These are phyloP conservation scores for Kuschelorhynchus macadamiae DNA, from an alignment of 2,888 invertebrate species.

Conservation along the genomic window DNA sequence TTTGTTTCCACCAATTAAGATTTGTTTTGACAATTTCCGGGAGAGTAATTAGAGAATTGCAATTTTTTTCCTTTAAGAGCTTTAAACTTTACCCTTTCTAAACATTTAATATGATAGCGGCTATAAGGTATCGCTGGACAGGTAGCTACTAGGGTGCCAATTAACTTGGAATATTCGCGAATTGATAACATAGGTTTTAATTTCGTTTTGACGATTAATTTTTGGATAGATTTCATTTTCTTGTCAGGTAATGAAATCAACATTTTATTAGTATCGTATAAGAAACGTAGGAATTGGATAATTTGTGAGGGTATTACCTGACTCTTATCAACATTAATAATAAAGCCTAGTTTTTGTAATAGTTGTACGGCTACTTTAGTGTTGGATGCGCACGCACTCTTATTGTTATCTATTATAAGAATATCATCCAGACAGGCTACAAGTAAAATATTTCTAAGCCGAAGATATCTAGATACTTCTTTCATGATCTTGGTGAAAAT, in stretches of 20 bases:
- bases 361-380: not conserved
- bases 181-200: not conserved
- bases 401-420: not conserved
- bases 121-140: slow-evolving; percentile 59
- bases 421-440: slow-evolving; percentile 2
- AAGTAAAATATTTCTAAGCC: not conserved
- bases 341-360: too few species aligned
- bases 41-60: too few species aligned
- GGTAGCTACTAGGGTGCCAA: slow-evolving; percentile 30
- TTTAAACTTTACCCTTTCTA: slow-evolving; percentile 22
- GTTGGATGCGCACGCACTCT: not conserved
- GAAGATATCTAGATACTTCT: not conserved
- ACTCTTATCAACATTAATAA: too few species aligned
- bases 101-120: slow-evolving; percentile 57
- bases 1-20: too few species aligned
- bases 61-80: too few species aligned
- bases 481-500: slow-evolving; percentile 2
- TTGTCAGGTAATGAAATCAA: too few species aligned
- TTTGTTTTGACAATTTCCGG: too few species aligned
- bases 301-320: not conserved
- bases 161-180: slow-evolving; percentile 47
- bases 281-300: too few species aligned
- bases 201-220: slow-evolving; percentile 1
- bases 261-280: too few species aligned
- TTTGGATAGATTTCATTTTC: slow-evolving; percentile 2